Conservation (phyloP, 2,797 vertebrate species). For the Manis pentadactyla region DNA sequence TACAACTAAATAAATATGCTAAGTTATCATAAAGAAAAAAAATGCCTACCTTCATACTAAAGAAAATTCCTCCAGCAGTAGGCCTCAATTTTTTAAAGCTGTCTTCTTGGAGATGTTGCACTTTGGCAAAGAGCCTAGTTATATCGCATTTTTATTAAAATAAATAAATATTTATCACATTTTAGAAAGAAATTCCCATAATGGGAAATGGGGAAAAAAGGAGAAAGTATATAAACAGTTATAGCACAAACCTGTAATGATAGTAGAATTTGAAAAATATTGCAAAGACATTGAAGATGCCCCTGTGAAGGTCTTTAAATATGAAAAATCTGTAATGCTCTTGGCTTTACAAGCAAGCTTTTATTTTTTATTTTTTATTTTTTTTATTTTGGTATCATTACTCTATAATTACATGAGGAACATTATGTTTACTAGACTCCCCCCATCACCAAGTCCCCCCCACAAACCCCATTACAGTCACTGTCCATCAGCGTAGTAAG, state of each 20-base stretch:
- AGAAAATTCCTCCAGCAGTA: not conserved
- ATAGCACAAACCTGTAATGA: not conserved
- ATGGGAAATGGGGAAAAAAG: not conserved
- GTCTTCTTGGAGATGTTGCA: not conserved
- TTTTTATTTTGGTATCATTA: too few relatives aligned
- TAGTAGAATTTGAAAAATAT: not conserved
- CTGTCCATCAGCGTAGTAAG: too few relatives aligned
- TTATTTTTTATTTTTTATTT: not conserved
- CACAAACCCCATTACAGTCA: too few relatives aligned
- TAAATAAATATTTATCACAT: not conserved
- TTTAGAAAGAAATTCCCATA: constrained; percentile 37
- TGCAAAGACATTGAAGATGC: not conserved
- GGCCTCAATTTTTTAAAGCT: not conserved
- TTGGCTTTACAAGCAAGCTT: not conserved
- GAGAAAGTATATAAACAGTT: not conserved
- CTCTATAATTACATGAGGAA: too few relatives aligned
- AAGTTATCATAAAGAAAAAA: not conserved
- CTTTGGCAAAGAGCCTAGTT: not conserved
- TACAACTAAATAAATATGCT: not conserved
- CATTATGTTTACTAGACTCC: too few relatives aligned
- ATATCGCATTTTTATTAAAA: not conserved
- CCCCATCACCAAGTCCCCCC: too few relatives aligned
- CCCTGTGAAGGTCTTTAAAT: not conserved
- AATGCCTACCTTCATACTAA: not conserved
- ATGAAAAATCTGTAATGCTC: not conserved